Evolutionary conservation across 2,888 invertebrate genomes (phyloP).

Genomic region (Syritta pipiens): DNA sequence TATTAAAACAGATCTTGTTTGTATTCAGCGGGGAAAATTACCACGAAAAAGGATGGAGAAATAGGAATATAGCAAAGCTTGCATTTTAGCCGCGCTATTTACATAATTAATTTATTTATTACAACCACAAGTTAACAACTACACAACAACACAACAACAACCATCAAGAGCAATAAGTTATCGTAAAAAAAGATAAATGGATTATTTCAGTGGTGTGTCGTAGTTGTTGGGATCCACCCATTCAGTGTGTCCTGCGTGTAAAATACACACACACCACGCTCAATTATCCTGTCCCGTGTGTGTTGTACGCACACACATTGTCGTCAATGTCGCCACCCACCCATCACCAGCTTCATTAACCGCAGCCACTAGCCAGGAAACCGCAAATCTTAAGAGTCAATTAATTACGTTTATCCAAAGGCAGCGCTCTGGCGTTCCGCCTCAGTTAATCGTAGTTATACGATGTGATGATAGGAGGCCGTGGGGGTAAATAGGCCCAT

Average conservation of each 20-base stretch:
- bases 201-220: neutral
- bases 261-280: neutral
- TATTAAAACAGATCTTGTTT: conserved; percentile 8
- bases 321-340: neutral
- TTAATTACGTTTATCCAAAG: conserved; percentile 54
- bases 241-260: conserved; percentile 26
- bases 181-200: conserved; percentile 6
- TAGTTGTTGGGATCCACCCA: conserved; percentile 18
- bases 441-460: conserved; percentile 29
- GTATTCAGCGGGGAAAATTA: neutral
- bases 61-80: conserved; percentile 5
- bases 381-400: conserved; percentile 45
- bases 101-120: conserved; percentile 33
- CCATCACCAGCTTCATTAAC: conserved; percentile 18
- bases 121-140: too few species aligned
- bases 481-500: neutral
- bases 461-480: neutral
- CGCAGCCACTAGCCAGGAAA: conserved; percentile 14
- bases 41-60: neutral
- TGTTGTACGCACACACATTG: neutral
- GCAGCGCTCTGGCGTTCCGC: conserved; percentile 8
- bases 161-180: conserved; percentile 16
- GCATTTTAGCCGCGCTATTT: conserved; percentile 4
- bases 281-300: neutral
- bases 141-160: too few species aligned